phyloP scores from a whole-genome alignment of 2,888 invertebrate species.

The Spilarctia lutea region DNA sequence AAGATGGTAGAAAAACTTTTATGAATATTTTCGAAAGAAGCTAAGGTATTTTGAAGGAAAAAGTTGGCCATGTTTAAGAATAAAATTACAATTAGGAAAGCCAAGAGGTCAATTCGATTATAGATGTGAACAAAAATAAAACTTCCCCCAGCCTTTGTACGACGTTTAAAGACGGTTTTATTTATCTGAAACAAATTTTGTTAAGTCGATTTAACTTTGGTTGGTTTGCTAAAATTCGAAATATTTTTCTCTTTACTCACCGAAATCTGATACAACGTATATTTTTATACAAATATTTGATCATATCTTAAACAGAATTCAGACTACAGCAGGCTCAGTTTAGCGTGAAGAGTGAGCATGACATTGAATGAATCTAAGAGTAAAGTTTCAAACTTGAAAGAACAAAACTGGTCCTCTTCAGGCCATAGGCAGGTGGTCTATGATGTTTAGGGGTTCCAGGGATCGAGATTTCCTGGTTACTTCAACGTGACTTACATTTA shows the following conservation, averaged over 20 bases:
- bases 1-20: conserved; percentile 11
- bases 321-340: not conserved
- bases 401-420: not conserved
- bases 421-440: too few species aligned
- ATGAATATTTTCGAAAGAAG: conserved; percentile 11
- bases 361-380: not conserved
- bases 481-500: not conserved
- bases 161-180: not conserved
- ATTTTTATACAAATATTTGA: not conserved
- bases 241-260: not conserved
- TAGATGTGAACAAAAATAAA: conserved; percentile 33
- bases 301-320: not conserved
- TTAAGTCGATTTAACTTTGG: conserved; percentile 6
- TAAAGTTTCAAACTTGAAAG: not conserved
- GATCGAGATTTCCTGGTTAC: too few species aligned
- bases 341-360: not conserved
- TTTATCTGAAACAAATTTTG: conserved; percentile 12
- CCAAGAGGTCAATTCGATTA: conserved; percentile 43
- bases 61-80: conserved; percentile 16
- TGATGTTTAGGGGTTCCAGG: too few species aligned
- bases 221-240: conserved; percentile 3
- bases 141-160: not conserved
- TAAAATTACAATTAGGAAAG: conserved; percentile 29
- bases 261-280: not conserved
- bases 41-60: conserved; percentile 1